phyloP scores from a whole-genome alignment of 2,797 vertebrate genomes.

The Sciurus vulgaris region DNA sequence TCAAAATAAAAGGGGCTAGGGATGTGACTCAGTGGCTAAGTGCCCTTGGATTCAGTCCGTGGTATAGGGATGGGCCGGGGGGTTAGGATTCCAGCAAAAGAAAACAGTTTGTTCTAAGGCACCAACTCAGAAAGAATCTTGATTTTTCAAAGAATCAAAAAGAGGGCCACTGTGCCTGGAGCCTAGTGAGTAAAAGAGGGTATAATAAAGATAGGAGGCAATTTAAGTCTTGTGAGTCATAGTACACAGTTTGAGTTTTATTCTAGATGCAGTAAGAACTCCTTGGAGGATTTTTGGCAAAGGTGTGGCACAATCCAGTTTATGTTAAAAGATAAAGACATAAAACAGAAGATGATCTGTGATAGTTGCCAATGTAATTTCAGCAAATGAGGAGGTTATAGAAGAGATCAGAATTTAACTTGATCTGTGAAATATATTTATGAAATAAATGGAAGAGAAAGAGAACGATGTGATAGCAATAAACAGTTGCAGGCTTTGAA shows the following conservation, averaged over 20 bases:
- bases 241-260: constrained; percentile 18
- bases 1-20: too few relatives aligned
- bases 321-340: constrained; percentile 9
- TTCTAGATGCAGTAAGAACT: neutral
- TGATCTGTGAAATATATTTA: neutral
- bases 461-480: neutral
- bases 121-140: constrained; percentile 29
- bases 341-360: neutral
- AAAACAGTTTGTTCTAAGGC: neutral
- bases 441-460: constrained; percentile 30
- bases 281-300: constrained; percentile 1
- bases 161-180: neutral
- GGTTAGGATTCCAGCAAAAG: neutral
- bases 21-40: too few relatives aligned
- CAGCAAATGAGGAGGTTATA: neutral
- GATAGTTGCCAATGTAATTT: constrained; percentile 22
- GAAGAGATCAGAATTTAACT: neutral
- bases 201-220: neutral
- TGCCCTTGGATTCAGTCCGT: too few relatives aligned
- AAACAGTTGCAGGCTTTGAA: constrained; percentile 45
- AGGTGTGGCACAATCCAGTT: neutral
- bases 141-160: constrained; percentile 17
- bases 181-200: neutral
- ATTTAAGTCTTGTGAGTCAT: constrained; percentile 11
- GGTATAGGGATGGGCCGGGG: too few relatives aligned